phyloP scores from a whole-genome alignment of 2,113 vertebrate species.

The Thamnophis sirtalis region DNA sequence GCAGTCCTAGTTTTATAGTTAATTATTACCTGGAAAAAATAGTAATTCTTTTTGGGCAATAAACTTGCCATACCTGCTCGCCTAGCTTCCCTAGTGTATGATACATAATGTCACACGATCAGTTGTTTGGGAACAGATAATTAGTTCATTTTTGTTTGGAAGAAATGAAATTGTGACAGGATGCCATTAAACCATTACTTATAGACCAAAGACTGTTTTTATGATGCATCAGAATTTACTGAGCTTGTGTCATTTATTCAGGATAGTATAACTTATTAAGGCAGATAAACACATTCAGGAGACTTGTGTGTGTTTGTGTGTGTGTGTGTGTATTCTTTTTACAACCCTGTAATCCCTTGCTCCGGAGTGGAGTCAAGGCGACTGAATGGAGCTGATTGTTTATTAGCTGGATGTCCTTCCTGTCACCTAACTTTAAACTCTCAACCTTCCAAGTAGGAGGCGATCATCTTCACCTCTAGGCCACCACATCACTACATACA shows the following conservation, averaged over 20 bases:
- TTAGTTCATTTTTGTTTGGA: neutral
- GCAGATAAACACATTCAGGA: neutral
- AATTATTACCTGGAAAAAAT: neutral
- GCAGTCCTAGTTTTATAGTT: neutral
- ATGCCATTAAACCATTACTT: constrained; percentile 2
- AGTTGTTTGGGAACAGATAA: neutral
- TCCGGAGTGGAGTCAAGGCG: neutral
- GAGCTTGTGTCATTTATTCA: neutral
- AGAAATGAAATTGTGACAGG: neutral
- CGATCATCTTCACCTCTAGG: neutral
- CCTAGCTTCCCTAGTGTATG: neutral
- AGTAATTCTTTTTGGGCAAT: constrained; percentile 10
- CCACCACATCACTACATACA: neutral
- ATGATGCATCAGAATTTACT: neutral
- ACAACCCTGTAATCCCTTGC: neutral
- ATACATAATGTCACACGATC: neutral
- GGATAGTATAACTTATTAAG: neutral
- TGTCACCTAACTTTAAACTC: neutral
- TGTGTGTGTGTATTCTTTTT: neutral
- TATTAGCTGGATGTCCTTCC: neutral
- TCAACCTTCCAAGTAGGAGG: neutral
- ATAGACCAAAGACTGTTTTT: neutral
- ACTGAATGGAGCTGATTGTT: neutral
- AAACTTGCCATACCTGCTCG: constrained; percentile 8
- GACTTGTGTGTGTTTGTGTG: neutral